Evolutionary conservation across 2,797 vertebrate genomes (phyloP), one percentile per base, ranked within the genome.

Genomic region (Parotocinclus haroldoi): DNA sequence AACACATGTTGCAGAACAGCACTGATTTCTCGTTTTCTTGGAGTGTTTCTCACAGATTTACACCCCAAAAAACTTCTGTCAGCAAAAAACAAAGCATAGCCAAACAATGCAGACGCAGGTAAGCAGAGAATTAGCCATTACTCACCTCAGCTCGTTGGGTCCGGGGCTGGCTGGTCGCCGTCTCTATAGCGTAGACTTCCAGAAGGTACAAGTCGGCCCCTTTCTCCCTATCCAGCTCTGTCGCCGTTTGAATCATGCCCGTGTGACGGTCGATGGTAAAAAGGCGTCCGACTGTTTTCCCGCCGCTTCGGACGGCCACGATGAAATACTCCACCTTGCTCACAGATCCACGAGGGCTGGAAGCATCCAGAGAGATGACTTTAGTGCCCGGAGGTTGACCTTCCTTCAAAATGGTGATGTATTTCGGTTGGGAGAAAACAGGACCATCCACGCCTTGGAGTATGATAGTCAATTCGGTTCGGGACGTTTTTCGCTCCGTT

Each of bases 121-220:
- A 13, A 42, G 52, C 52, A 42, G 37, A 56, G 61, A 72, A 66
- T 75, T 71, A 70, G 75, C 46, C 7, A 7, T 44, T 39, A 76
- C 89, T 93, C 84, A 99, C 97, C 94, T 99, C 94, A 46, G 96
- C 94, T 78, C 90, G 89, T 71, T 98, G 97, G 0, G 97, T 99
- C 71, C 90, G 88, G 69, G 97, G 97, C 69, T 94, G 86, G 70
- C 81, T 86, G 46, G 93, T 87, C 0, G 95, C 93, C 1, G 91
- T 90, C 76, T 99, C 97, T 3, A 98, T 94, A 82, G 97, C 97
- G 1, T 96, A 99, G 74, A 99, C 95, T 66, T 98, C 95, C 90
- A 99, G 85, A 83, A 94, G 80, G 85, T 98, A 99, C 42, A 98
- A 90, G n/a, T 94, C 94, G 0, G 93, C 91, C 63, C 96, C 97